A percentile compares a stretch with the other conserved stretches of the same genome.
phyloP scores from a whole-genome alignment of 2,888 invertebrate species.

The Spilarctia lutea region DNA sequence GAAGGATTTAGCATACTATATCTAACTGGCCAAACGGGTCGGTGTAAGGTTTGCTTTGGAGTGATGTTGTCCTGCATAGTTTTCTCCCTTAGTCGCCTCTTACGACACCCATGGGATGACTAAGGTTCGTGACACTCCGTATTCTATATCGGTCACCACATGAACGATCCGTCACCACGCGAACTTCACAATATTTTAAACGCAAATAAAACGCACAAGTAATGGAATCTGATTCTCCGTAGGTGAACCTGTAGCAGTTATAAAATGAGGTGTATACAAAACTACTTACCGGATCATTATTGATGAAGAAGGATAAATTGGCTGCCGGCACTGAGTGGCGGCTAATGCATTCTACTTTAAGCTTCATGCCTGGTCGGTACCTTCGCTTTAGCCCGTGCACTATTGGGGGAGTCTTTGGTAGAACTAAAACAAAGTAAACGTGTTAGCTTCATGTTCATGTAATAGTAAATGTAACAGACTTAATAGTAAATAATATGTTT shows the following conservation, averaged over 20 bases:
- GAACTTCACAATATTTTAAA: too few species aligned
- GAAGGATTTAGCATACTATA: too few species aligned
- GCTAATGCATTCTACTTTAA: conserved; percentile 77
- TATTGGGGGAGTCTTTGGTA: conserved; percentile 70
- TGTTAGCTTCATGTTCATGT: neutral
- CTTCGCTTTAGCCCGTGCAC: conserved; percentile 71
- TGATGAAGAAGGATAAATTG: conserved; percentile 78
- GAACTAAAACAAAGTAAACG: conserved; percentile 57
- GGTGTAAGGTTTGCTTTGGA: too few species aligned
- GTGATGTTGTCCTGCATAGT: too few species aligned
- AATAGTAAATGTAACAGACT: neutral
- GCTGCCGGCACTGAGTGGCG: conserved; percentile 75
- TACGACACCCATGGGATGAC: too few species aligned
- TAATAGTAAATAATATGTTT: neutral
- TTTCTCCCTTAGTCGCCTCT: too few species aligned
- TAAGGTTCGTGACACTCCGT: too few species aligned
- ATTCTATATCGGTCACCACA: too few species aligned
- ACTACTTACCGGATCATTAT: conserved; percentile 73
- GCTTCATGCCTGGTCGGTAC: conserved; percentile 74
- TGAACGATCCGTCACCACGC: too few species aligned
- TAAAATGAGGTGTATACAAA: conserved; percentile 3
- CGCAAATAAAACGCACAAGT: neutral
- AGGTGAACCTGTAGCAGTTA: neutral
- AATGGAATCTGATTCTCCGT: neutral
- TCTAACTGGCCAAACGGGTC: too few species aligned